phyloP scores from a whole-genome alignment of 2,888 invertebrate species.

The Orthosia cruda region DNA sequence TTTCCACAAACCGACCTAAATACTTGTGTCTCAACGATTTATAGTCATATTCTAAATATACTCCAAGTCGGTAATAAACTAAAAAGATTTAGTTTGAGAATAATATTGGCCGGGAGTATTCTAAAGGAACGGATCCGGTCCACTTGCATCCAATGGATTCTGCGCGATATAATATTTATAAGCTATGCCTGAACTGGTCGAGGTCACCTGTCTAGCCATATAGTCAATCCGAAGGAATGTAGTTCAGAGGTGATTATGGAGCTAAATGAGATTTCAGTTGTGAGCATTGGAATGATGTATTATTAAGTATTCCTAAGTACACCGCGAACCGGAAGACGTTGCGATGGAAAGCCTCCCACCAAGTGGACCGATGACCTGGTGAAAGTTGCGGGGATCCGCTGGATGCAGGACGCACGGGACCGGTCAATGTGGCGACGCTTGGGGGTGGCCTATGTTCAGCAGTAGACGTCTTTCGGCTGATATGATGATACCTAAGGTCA shows the following conservation, averaged over 20 bases:
- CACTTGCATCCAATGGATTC: slow-evolving; percentile 40
- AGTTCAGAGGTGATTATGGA: slow-evolving; percentile 18
- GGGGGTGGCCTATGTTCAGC: too few species aligned
- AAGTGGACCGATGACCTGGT: too few species aligned
- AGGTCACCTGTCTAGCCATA: slow-evolving; percentile 41
- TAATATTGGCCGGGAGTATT: slow-evolving; percentile 17
- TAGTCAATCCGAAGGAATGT: slow-evolving; percentile 43
- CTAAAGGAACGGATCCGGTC: slow-evolving; percentile 38
- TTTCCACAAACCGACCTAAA: slow-evolving; percentile 31
- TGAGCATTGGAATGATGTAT: too few species aligned
- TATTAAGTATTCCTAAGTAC: too few species aligned
- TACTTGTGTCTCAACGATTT: slow-evolving; percentile 30
- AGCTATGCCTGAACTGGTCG: slow-evolving; percentile 26
- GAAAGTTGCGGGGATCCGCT: too few species aligned
- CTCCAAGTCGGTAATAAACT: slow-evolving; percentile 14
- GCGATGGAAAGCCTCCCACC: too few species aligned
- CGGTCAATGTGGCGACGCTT: too few species aligned
- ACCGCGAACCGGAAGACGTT: too few species aligned
- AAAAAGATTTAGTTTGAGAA: slow-evolving; percentile 25
- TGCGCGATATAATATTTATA: slow-evolving; percentile 46
- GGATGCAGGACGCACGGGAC: too few species aligned
- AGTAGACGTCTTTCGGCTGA: too few species aligned
- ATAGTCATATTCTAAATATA: slow-evolving; percentile 7
- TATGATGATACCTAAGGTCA: too few species aligned
- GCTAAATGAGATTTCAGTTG: slow-evolving; percentile 15